Percentiles rank a stretch among this genome's conserved stretches.
These are phyloP conservation scores for Remorina albescens DNA, from an alignment of 2,797 vertebrate genomes.

Conservation along the genomic window DNA sequence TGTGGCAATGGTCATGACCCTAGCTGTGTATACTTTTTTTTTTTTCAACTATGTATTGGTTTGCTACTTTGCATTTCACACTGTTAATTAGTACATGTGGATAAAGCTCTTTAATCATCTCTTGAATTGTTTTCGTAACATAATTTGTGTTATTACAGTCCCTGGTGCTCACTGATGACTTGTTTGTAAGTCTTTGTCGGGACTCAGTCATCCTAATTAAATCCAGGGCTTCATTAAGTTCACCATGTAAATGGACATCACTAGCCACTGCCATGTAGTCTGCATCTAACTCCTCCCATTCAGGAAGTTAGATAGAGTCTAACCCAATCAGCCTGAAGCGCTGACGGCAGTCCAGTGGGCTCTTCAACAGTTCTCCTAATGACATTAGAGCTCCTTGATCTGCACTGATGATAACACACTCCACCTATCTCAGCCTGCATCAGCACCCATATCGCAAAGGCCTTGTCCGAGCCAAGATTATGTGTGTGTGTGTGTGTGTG, in stretches of 20 bases:
- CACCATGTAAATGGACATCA: constrained; percentile 40
- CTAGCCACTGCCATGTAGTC: constrained; percentile 11
- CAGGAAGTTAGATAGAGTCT: constrained; percentile 56
- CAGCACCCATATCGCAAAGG: constrained; percentile 53
- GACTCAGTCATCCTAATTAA: constrained; percentile 47
- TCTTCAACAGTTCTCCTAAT: constrained; percentile 75
- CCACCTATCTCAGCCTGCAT: constrained; percentile 63
- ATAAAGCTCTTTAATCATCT: constrained; percentile 15
- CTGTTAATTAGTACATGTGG: constrained; percentile 10
- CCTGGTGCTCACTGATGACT: constrained; percentile 38
- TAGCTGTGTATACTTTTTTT: neutral
- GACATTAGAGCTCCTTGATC: constrained; percentile 76
- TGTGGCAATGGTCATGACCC: neutral
- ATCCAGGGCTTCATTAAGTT: constrained; percentile 58
- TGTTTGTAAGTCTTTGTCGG: constrained; percentile 27
- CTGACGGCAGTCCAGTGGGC: constrained; percentile 58
- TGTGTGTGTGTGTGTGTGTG: constrained; percentile 13
- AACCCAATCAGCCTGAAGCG: constrained; percentile 63
- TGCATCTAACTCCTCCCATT: constrained; percentile 41
- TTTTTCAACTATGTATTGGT: constrained; percentile 1
- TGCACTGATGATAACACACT: constrained; percentile 68
- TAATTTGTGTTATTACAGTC: constrained; percentile 24
- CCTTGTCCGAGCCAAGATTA: constrained; percentile 38
- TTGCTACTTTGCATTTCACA: neutral
- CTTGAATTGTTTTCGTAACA: constrained; percentile 6